Percentiles rank a stretch among this genome's conserved stretches.
Evolutionary conservation across 2,797 vertebrate species (phyloP).

Genomic region (Anguilla obscura): DNA sequence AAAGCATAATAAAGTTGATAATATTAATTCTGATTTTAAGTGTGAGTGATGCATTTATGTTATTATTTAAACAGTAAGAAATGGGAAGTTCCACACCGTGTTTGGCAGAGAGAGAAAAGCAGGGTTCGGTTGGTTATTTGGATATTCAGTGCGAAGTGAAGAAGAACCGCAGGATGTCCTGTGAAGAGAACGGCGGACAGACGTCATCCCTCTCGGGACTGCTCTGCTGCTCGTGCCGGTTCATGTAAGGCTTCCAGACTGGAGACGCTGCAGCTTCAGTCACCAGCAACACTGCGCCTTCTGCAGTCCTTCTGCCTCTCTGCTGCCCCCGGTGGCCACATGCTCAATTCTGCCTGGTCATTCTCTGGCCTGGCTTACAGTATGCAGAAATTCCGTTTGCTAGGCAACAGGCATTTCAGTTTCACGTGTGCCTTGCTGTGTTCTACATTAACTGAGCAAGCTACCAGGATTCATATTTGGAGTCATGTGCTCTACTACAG

Average conservation of each 20-base stretch:
- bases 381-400: too few species aligned
- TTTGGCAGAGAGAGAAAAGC: not conserved
- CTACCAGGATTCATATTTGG: not conserved
- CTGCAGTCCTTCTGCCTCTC: slow-evolving; percentile 30
- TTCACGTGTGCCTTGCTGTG: not conserved
- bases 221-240: slow-evolving; percentile 40
- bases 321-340: slow-evolving; percentile 56
- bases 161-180: not conserved
- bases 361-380: not conserved
- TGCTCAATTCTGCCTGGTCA: slow-evolving; percentile 36
- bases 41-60: not conserved
- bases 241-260: not conserved
- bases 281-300: not conserved
- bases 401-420: not conserved
- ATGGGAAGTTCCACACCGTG: not conserved
- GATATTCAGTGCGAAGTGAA: not conserved
- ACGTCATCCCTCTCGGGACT: slow-evolving; percentile 47
- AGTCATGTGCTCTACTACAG: not conserved
- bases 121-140: not conserved
- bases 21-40: not conserved
- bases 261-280: not conserved
- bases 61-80: not conserved
- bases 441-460: not conserved
- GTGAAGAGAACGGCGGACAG: slow-evolving; percentile 12
- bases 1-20: not conserved